Evolutionary conservation across 2,797 vertebrate genomes (phyloP), one percentile per base, ranked within the genome.

Genomic region (Yasuhikotakia modesta): DNA sequence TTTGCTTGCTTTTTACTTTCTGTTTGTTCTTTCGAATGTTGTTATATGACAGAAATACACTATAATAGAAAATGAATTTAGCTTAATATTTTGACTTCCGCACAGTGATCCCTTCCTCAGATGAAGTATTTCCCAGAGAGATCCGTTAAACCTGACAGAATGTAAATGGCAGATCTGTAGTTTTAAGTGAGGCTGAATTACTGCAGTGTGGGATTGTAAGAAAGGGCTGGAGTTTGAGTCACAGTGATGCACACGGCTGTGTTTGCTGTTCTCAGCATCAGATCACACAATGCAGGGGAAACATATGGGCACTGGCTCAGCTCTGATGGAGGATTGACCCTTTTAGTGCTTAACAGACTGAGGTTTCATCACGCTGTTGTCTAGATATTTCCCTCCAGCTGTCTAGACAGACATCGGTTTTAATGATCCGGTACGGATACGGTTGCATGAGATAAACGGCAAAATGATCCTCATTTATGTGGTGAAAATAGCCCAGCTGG

Each of bases 211-310:
- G 76, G 80, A 64, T 64, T 71, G 39, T 71, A 81, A 45, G 46
- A 35, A 17, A 64, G 69, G 74, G 64, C 75, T 60, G 74, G 75
- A 78, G 74, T 65, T 81, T 84, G 79, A 84, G 76, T 86, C 79
- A 81, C 78, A 67, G 60, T 80, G 73, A 81, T 6, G 46, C 57
- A 73, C 70, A 82, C 76, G 76, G 61, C 77, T n/a, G n/a, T 70
- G 71, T 83, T 80, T 80, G 67, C 81, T 83, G 70, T 1, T 35
- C 81, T 85, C 81, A 78, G 80, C 80, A 71, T 79, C 82, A 61
- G 70, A 79, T 79, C 82, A 83, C 76, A 82, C 83, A 82, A 81
- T 83, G 84, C 81, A 48, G 70, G 79, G 81, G 70, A 77, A 81
- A 79, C 84, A 80, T 81, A 85, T 85, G 84, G 84, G 76, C 53